phyloP scores from a whole-genome alignment of 1,140 invertebrate species.

The Panagrolaimus sp. region DNA sequence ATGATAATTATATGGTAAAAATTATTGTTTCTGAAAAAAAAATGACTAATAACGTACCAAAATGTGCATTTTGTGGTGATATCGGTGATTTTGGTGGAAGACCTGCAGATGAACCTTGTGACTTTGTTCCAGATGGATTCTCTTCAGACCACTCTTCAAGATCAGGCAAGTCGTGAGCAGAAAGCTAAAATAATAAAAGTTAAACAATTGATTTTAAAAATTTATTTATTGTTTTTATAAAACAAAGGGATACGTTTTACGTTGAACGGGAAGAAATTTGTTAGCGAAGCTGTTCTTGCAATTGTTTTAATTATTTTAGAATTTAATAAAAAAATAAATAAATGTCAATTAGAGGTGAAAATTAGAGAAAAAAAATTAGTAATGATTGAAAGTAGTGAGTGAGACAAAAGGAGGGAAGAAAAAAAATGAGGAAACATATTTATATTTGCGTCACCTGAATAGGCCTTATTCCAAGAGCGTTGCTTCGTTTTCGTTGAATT shows the following conservation, averaged over 20 bases:
- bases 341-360: not conserved
- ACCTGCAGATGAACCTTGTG: not conserved
- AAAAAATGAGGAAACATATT: not conserved
- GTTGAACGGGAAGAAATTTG: not conserved
- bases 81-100: not conserved
- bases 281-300: not conserved
- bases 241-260: not conserved
- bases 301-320: not conserved
- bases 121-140: not conserved
- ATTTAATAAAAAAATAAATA: constrained; percentile 12
- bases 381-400: not conserved
- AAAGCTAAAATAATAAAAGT: constrained; percentile 18
- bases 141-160: constrained; percentile 21
- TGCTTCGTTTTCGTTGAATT: constrained; percentile 2
- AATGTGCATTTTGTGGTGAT: constrained; percentile 6
- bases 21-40: too few species aligned
- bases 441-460: not conserved
- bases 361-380: not conserved
- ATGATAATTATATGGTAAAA: too few species aligned
- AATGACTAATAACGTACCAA: not conserved
- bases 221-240: not conserved
- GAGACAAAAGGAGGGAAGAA: not conserved
- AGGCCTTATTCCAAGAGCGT: constrained; percentile 4
- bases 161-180: constrained; percentile 28
- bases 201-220: not conserved